Percentiles rank a stretch among this genome's conserved stretches.
phyloP scores from a whole-genome alignment of 2,797 vertebrate genomes.

The Ciconia nigra region DNA sequence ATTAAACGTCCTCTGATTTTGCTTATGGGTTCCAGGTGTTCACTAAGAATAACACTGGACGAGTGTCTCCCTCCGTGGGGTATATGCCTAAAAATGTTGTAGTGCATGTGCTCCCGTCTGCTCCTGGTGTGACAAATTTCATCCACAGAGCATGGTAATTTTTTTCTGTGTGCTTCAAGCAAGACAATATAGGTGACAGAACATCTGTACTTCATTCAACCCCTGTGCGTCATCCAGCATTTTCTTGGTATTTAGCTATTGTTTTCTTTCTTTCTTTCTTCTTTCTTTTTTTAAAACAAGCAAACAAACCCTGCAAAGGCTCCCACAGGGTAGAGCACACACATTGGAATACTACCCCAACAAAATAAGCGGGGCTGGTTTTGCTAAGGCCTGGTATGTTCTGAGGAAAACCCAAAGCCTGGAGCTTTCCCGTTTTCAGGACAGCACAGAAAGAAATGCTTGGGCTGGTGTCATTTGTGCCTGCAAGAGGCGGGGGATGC shows the following conservation, averaged over 20 bases:
- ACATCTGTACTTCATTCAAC: conserved; percentile 10
- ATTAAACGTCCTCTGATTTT: neutral
- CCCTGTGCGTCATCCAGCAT: neutral
- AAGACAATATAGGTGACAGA: neutral
- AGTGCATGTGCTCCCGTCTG: neutral
- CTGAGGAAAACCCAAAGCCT: neutral
- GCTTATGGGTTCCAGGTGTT: neutral
- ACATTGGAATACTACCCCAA: neutral
- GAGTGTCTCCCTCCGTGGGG: neutral
- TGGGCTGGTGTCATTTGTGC: neutral
- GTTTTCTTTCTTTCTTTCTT: neutral
- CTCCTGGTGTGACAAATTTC: neutral
- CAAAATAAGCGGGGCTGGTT: neutral
- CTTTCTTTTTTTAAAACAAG: neutral
- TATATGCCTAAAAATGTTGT: fast-evolving
- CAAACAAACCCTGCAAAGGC: neutral
- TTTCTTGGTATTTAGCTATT: conserved; percentile 4
- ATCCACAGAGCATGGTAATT: neutral
- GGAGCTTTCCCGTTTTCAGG: neutral
- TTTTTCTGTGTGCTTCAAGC: neutral
- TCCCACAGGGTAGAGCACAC: neutral
- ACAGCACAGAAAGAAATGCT: neutral
- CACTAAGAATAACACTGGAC: neutral
- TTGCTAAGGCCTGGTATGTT: neutral
- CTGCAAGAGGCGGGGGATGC: neutral